Conservation (phyloP, 2,113 vertebrate genomes). For the Peromyscus leucopus region DNA sequence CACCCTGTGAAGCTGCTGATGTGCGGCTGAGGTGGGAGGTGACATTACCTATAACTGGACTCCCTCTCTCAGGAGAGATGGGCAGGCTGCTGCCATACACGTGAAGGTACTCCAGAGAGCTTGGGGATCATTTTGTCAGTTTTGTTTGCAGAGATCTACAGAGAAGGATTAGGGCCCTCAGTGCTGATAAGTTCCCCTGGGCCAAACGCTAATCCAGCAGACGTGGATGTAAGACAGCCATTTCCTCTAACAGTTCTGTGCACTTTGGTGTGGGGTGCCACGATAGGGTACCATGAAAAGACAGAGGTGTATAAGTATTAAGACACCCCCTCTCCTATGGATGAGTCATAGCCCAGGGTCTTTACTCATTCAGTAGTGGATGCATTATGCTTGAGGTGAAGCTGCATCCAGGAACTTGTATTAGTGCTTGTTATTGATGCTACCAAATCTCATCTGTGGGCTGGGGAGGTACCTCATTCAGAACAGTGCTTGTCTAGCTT, state of each 20-base stretch:
- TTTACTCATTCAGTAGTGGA: too few relatives aligned
- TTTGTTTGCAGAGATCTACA: slow-evolving; percentile 76
- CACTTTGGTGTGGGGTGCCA: not conserved
- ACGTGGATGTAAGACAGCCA: not conserved
- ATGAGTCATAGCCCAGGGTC: not conserved
- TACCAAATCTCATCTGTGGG: not conserved
- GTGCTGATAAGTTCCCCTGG: slow-evolving; percentile 55
- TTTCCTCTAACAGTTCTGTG: not conserved
- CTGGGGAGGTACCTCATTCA: not conserved
- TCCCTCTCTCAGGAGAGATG: not conserved
- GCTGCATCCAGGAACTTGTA: not conserved
- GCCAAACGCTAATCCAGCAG: slow-evolving; percentile 68
- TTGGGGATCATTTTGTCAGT: slow-evolving; percentile 28
- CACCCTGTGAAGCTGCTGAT: slow-evolving; percentile 52
- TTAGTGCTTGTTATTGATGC: not conserved
- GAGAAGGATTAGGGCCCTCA: slow-evolving; percentile 69
- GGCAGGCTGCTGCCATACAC: not conserved
- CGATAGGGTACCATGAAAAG: not conserved
- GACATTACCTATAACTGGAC: slow-evolving; percentile 14
- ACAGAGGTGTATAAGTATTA: slow-evolving; percentile 13
- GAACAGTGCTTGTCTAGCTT: not conserved
- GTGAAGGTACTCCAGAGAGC: slow-evolving; percentile 23
- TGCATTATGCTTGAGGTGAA: not conserved
- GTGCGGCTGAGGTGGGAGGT: slow-evolving; percentile 35
- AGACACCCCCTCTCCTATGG: not conserved